These are phyloP conservation scores for Polia nebulosa DNA, from an alignment of 2,888 invertebrate genomes.

Conservation along the genomic window DNA sequence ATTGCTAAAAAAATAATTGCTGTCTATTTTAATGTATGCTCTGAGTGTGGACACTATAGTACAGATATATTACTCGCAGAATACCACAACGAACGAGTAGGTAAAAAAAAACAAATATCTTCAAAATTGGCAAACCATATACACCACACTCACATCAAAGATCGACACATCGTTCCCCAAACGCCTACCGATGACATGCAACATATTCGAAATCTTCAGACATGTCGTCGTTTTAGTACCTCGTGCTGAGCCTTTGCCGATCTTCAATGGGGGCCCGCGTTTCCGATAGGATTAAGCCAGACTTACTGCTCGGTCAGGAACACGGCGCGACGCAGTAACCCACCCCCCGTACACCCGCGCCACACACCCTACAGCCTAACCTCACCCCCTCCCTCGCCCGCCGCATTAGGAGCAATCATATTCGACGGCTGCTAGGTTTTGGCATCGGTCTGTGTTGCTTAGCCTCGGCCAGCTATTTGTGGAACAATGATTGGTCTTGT, in stretches of 20 bases:
- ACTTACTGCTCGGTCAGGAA: slow-evolving; percentile 91
- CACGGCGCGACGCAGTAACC: slow-evolving; percentile 85
- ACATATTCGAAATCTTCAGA: slow-evolving; percentile 78
- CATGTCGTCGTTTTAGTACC: slow-evolving; percentile 75
- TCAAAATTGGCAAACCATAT: slow-evolving; percentile 5
- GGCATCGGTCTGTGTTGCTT: slow-evolving; percentile 89
- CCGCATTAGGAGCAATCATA: slow-evolving; percentile 91
- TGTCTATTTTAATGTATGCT: neutral
- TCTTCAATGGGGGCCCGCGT: slow-evolving; percentile 89
- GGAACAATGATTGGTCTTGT: slow-evolving; percentile 88
- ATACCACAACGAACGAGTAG: no score
- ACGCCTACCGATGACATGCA: slow-evolving; percentile 46
- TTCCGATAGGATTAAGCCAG: slow-evolving; percentile 91
- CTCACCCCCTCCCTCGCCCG: slow-evolving; percentile 75
- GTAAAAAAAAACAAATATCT: neutral
- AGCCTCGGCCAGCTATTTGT: slow-evolving; percentile 86
- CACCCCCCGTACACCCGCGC: slow-evolving; percentile 66
- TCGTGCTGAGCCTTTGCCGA: slow-evolving; percentile 79
- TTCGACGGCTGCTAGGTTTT: slow-evolving; percentile 90
- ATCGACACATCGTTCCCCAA: slow-evolving; percentile 44
- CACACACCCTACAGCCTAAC: slow-evolving; percentile 68
- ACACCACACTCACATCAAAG: slow-evolving; percentile 26
- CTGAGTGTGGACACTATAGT: no score
- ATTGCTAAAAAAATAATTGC: neutral
- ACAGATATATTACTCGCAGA: no score